phyloP scores from a whole-genome alignment of 2,797 vertebrate species.

The Tarsius wallacei region DNA sequence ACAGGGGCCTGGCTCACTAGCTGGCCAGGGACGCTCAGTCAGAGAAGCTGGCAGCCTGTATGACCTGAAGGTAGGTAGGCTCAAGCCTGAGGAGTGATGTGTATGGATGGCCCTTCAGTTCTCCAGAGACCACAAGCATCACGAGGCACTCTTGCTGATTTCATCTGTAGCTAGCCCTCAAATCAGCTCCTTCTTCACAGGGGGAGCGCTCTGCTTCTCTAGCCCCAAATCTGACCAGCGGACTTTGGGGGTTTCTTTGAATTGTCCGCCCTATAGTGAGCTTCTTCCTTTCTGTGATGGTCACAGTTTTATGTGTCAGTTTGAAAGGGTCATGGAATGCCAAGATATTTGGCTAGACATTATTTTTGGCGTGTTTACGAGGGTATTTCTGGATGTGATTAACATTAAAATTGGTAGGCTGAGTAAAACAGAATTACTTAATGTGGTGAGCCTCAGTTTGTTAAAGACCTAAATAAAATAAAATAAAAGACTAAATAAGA shows the following conservation, averaged over 20 bases:
- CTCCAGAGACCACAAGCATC: background rate
- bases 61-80: background rate
- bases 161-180: background rate
- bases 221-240: background rate
- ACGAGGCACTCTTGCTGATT: background rate
- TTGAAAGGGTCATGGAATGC: background rate
- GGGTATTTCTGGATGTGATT: background rate
- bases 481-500: background rate
- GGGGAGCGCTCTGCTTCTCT: background rate
- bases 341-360: background rate
- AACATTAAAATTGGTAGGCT: background rate
- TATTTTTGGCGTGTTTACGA: background rate
- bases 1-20: background rate
- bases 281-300: background rate
- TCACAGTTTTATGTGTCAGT: background rate
- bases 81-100: background rate
- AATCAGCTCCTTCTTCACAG: background rate
- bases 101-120: fast-evolving
- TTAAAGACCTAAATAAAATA: background rate
- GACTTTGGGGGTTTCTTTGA: background rate
- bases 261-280: background rate
- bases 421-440: background rate
- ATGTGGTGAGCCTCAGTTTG: background rate
- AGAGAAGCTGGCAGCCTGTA: background rate
- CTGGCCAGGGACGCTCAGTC: background rate